Evolutionary conservation across 53 echinoderm and acorn worm genomes (phyloP).

Genomic region (Crossaster papposus): DNA sequence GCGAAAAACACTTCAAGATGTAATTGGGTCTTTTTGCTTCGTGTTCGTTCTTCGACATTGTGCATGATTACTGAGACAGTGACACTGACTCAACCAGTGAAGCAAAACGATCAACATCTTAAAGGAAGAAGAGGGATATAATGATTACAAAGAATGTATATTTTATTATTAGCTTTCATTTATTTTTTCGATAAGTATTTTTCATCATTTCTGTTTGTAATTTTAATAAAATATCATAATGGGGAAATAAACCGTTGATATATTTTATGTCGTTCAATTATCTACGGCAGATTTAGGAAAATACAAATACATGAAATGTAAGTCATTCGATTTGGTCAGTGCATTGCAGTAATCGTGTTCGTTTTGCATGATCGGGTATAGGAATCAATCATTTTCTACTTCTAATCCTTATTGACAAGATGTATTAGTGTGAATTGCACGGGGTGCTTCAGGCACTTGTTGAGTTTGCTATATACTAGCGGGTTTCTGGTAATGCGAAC

Average conservation of each 20-base stretch:
- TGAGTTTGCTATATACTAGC: not conserved
- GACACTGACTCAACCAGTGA: no score
- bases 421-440: not conserved
- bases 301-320: not conserved
- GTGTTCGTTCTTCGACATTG: not conserved
- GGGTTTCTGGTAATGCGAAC: not conserved
- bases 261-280: not conserved
- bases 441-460: not conserved
- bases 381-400: not conserved
- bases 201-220: no score
- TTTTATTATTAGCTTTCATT: no score
- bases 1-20: constrained; percentile 26
- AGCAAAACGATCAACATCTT: no score
- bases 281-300: not conserved
- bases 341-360: not conserved
- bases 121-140: no score
- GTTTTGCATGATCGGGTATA: not conserved
- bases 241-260: no score
- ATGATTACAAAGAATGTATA: no score
- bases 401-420: not conserved
- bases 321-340: not conserved
- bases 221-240: no score
- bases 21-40: not conserved
- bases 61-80: no score
- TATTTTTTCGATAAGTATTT: no score